Evolutionary conservation across 2,888 invertebrate genomes (phyloP), one percentile per base, ranked within the genome.

Genomic region (Malacosoma neustria): DNA sequence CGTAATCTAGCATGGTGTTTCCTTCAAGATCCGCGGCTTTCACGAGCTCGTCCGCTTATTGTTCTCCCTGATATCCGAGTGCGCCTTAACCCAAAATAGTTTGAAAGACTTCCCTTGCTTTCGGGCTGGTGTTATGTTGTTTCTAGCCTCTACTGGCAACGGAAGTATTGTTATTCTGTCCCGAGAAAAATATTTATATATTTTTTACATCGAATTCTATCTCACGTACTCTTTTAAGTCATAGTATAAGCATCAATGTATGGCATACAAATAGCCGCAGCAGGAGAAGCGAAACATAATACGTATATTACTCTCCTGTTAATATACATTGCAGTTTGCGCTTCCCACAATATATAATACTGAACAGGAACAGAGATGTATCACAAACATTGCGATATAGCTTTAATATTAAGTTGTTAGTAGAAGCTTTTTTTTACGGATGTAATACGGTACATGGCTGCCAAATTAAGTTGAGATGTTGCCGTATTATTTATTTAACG

Each of bases 401-500:
- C 11, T n/a, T 12, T 29, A 32, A 15, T 13, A 1, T 32, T 13
- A 4, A 29, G 32, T 7, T 22, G 33, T 11, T 22, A 32, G 33
- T 34, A 31, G 22, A 34, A 14, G 13, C 36, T 36, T 36, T 34
- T 38, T 30, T 33, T 36, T 32, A 36, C 32, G 22, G 36, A 15
- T 14, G 38, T 35, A 33, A 39, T 39, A 39, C 36, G 33, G 35
- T 36, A 39, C 33, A 34, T 41, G 42, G 46, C 43, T 45, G 41
- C 53, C 44, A 60, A 61, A 62, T 63, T 55, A 56, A 62, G 54
- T 50, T 47, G 50, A 55, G 54, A 54, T 48, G 50, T 39, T 52
- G 45, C 46, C 46, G 42, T 53, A 54, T 57, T 59, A 60, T 57
- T 59, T 59, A 62, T 59, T 57, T 59, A 61, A 51, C 51, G 55